Conservation (phyloP, 2,113 vertebrate genomes). For the Peromyscus maniculatus region DNA sequence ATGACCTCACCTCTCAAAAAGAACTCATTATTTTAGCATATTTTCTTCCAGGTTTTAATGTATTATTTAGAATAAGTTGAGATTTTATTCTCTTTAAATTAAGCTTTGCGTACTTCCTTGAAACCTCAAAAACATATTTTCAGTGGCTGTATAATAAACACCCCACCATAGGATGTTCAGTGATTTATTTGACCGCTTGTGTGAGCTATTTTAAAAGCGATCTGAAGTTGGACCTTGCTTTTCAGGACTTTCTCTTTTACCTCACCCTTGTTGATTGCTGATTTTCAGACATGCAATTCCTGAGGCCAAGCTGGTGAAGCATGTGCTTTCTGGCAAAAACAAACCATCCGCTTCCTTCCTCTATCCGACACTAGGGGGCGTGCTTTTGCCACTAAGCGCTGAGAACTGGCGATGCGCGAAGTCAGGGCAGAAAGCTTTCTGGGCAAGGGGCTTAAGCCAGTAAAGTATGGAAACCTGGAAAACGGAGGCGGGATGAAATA, state of each 20-base stretch:
- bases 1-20: not conserved
- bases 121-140: not conserved
- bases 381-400: not conserved
- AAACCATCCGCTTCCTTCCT: not conserved
- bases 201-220: conserved; percentile 16
- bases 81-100: conserved; percentile 20
- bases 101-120: not conserved
- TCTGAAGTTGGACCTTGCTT: not conserved
- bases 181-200: not conserved
- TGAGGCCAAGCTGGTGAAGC: not conserved
- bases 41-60: not conserved
- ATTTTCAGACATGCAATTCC: conserved; percentile 40
- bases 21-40: not conserved
- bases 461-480: not conserved
- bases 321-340: not conserved
- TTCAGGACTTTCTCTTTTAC: not conserved
- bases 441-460: not conserved
- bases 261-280: not conserved
- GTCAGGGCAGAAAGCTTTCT: not conserved
- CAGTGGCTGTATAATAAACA: not conserved
- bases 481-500: not conserved
- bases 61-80: not conserved
- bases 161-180: not conserved
- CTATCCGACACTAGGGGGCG: conserved; percentile 24
- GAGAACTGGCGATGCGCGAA: not conserved